phyloP scores from a whole-genome alignment of 23 tunicate genomes.

The Halocynthia roretzi region DNA sequence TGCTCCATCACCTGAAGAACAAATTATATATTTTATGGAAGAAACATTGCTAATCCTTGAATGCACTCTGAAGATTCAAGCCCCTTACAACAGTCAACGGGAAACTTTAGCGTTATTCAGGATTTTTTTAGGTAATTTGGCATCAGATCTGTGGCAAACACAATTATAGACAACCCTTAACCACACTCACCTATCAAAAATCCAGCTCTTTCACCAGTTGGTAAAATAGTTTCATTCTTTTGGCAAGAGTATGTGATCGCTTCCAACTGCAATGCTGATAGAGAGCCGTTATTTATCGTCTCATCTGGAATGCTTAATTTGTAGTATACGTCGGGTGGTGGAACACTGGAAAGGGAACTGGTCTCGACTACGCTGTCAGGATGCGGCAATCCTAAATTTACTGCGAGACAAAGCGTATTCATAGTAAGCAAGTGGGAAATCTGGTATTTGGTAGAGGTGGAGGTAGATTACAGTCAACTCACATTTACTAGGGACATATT shows the following conservation, averaged over 20 bases:
- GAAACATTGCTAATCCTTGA: not conserved
- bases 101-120: too few relatives aligned
- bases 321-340: conserved; percentile 60
- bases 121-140: too few relatives aligned
- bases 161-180: not conserved
- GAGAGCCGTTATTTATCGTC: conserved; percentile 35
- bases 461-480: not conserved
- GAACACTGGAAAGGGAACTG: conserved; percentile 71
- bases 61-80: too few relatives aligned
- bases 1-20: conserved; percentile 75
- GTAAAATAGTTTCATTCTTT: conserved; percentile 45
- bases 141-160: not conserved
- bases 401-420: conserved; percentile 23
- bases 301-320: conserved; percentile 49
- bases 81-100: too few relatives aligned
- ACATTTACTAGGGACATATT: conserved; percentile 87
- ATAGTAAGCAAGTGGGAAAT: too few relatives aligned
- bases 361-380: conserved; percentile 92
- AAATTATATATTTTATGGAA: not conserved
- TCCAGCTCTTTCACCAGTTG: conserved; percentile 77
- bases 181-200: conserved; percentile 54
- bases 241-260: conserved; percentile 74
- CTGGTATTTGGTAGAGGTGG: too few relatives aligned
- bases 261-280: conserved; percentile 80
- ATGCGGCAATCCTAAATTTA: conserved; percentile 62